These are phyloP conservation scores for Chalcosyrphus nemorum DNA, from an alignment of 2,888 invertebrate genomes.

Conservation along the genomic window DNA sequence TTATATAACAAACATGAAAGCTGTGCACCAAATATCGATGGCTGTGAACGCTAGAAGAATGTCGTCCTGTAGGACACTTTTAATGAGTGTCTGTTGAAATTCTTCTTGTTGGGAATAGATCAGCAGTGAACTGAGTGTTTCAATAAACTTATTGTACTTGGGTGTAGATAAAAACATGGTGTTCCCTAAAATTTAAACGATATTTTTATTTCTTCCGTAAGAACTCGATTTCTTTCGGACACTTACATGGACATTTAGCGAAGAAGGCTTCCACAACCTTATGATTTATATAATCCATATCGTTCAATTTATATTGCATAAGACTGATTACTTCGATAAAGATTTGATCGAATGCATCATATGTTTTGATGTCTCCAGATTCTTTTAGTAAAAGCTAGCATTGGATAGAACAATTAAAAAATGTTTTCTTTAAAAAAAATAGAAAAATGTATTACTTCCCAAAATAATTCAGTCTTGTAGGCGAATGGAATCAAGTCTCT, in stretches of 20 bases:
- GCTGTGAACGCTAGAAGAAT: conserved; percentile 3
- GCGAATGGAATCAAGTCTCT: conserved; percentile 27
- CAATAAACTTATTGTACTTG: conserved; percentile 31
- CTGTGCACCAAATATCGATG: conserved; percentile 44
- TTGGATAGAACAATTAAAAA: neutral
- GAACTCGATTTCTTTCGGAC: no score
- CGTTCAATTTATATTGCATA: no score
- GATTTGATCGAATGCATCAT: conserved; percentile 13
- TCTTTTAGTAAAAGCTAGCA: conserved; percentile 24
- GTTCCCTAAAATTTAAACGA: no score
- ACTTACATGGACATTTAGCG: neutral
- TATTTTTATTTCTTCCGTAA: no score
- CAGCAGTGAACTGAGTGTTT: conserved; percentile 4
- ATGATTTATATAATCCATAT: neutral
- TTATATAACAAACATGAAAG: conserved; percentile 19
- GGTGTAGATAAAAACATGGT: neutral
- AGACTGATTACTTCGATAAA: conserved; percentile 1
- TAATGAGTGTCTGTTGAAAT: neutral
- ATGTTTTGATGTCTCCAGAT: neutral
- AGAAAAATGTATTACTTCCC: conserved; percentile 14
- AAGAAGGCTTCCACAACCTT: conserved; percentile 1
- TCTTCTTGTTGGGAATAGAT: neutral
- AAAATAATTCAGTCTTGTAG: conserved; percentile 24
- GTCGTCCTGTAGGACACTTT: conserved; percentile 21
- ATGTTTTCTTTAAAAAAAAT: no score